phyloP scores from a whole-genome alignment of 2,113 vertebrate genomes.

The Perca flavescens region DNA sequence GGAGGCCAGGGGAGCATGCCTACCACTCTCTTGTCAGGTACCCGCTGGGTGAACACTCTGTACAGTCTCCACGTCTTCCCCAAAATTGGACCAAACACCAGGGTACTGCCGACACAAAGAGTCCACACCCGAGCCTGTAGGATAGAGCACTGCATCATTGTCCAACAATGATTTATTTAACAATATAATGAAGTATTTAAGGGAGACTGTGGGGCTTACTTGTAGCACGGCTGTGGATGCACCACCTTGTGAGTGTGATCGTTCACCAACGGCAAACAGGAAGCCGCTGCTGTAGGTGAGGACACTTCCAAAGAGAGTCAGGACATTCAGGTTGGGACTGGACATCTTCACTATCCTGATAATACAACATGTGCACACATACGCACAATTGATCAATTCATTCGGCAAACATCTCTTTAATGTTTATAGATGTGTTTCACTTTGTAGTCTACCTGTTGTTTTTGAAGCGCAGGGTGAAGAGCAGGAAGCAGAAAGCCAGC shows the following conservation, averaged over 20 bases:
- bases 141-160: not conserved
- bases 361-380: not conserved
- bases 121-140: slow-evolving; percentile 89
- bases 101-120: slow-evolving; percentile 91
- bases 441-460: slow-evolving; percentile 90
- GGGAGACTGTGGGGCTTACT: slow-evolving; percentile 67
- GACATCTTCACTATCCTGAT: slow-evolving; percentile 99
- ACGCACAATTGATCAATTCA: not conserved
- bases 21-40: slow-evolving; percentile 97
- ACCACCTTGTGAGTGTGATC: slow-evolving; percentile 65
- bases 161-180: not conserved
- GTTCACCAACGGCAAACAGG: slow-evolving; percentile 89
- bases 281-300: slow-evolving; percentile 93
- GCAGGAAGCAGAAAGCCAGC: slow-evolving; percentile 88
- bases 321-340: slow-evolving; percentile 96
- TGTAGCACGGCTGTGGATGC: slow-evolving; percentile 86
- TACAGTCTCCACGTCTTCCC: slow-evolving; percentile 97
- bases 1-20: slow-evolving; percentile 50
- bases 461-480: slow-evolving; percentile 94
- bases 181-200: not conserved
- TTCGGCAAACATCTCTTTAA: not conserved
- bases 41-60: slow-evolving; percentile 94
- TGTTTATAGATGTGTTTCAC: not conserved
- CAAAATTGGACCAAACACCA: slow-evolving; percentile 93
- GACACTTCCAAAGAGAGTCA: slow-evolving; percentile 93